Evolutionary conservation across 2,797 vertebrate species (phyloP), one percentile per base, ranked within the genome.

Genomic region (Pangasius krempfi): DNA sequence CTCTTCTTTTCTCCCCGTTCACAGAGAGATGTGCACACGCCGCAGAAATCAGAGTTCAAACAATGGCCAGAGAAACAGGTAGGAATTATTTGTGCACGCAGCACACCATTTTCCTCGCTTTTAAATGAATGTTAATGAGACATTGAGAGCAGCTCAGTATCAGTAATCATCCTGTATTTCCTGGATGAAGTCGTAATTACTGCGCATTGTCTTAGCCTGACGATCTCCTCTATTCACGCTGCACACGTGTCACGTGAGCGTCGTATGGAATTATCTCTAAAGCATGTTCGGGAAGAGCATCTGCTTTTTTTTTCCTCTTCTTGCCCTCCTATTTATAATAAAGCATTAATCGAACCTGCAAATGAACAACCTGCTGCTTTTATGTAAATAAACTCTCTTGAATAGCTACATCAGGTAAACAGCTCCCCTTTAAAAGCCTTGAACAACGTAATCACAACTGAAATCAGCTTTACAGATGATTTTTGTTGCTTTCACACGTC

Each of bases 121-220:
- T 14, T 37, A 72, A 47, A 64, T 64, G 72, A 64, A 75, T 79
- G 64, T 84, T 87, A 91, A 89, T 70, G 86, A 89, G 89, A 40
- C 50, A 82, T 62, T 88, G 58, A 30, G 72, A 66, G 54, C 84
- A 33, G 62, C 60, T 44, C 44, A 60, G 83, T 75, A 40, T n/a
- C 68, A 10, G 58, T 85, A 76, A 87, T 87, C 75, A 27, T 14
- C 60, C 70, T 5, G n/a, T 47, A 84, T 30, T 47, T 86, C 37
- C 14, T 40, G 78, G 72, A 54, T 80, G 85, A 90, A 85, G 56
- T 68, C 79, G 8, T 87, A 90, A 86, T 89, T 89, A 87, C 83
- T 37, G 20, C 18, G 4, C 33, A 76, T 78, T 75, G 56, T 50
- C 37, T 79, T 5, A 56, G 54, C 27, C 40, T 68, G 40, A 58